phyloP scores from a whole-genome alignment of 2,113 vertebrate species.

The Leucoraja erinaceus region DNA sequence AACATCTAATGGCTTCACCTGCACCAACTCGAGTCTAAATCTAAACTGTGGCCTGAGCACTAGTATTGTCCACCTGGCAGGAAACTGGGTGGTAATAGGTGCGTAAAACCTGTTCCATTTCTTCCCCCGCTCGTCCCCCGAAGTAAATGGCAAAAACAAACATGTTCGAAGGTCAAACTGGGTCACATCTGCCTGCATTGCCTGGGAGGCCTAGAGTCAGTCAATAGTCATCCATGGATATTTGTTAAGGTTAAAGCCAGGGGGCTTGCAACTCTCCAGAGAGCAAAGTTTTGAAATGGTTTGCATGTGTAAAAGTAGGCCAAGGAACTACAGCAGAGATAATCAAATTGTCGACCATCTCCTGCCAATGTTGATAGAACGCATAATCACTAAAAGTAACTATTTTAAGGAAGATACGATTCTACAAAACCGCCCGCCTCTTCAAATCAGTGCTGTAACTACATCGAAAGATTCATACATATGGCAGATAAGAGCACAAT shows the following conservation, averaged over 20 bases:
- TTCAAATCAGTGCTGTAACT: constrained; percentile 14
- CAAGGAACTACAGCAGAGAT: background rate
- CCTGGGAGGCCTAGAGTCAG: too few species aligned
- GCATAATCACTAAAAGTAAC: background rate
- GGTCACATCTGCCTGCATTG: background rate
- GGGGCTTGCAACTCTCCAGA: background rate
- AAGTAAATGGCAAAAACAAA: background rate
- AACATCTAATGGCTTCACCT: background rate
- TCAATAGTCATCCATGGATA: background rate
- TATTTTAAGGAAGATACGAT: constrained; percentile 1
- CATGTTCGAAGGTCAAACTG: background rate
- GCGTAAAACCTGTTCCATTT: too few species aligned
- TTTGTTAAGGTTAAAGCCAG: background rate
- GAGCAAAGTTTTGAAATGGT: background rate
- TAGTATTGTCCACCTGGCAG: background rate
- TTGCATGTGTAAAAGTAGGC: background rate
- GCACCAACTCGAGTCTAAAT: background rate
- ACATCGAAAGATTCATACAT: background rate
- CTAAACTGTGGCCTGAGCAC: background rate
- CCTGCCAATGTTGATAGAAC: background rate
- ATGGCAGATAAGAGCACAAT: background rate
- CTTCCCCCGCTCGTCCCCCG: too few species aligned
- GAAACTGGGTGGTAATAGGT: background rate
- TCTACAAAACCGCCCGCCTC: background rate
- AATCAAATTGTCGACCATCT: background rate